phyloP scores from a whole-genome alignment of 2,113 vertebrate genomes.

The Saccopteryx leptura region DNA sequence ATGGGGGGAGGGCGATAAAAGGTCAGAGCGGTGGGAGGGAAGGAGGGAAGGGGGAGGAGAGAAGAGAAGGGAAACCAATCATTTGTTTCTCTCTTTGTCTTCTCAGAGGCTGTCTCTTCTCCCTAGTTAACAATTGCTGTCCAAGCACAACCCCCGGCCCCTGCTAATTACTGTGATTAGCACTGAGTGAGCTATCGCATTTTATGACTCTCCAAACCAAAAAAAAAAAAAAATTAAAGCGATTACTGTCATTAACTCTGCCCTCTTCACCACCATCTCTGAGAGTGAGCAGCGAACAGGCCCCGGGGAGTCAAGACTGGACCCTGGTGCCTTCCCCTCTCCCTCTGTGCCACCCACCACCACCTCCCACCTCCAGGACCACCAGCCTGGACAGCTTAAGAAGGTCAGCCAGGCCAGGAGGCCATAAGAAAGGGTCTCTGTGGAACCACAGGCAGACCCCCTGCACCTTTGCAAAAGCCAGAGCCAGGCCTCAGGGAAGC shows the following conservation, averaged over 20 bases:
- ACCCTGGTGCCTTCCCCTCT: background rate
- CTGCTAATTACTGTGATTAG: conserved; percentile 51
- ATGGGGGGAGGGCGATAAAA: background rate
- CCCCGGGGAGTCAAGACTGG: background rate
- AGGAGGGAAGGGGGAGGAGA: no score
- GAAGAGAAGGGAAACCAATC: background rate
- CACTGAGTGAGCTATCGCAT: conserved; percentile 11
- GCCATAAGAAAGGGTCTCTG: background rate
- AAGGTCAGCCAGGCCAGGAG: background rate
- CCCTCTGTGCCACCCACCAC: background rate
- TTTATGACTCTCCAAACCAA: conserved; percentile 72
- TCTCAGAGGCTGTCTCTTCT: background rate
- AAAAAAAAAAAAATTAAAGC: conserved; percentile 63
- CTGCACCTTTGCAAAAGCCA: background rate
- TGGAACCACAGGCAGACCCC: background rate
- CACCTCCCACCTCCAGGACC: background rate
- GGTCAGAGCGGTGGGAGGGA: background rate
- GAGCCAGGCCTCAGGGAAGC: background rate
- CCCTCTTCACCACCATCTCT: conserved; percentile 31
- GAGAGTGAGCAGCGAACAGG: background rate
- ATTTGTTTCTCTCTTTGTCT: background rate
- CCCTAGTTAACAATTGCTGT: background rate
- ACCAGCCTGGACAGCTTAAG: background rate
- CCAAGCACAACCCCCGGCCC: conserved; percentile 21
- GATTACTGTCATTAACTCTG: conserved; percentile 66